Evolutionary conservation across 2,797 vertebrate species (phyloP).

Genomic region (Molossus alvarezi): DNA sequence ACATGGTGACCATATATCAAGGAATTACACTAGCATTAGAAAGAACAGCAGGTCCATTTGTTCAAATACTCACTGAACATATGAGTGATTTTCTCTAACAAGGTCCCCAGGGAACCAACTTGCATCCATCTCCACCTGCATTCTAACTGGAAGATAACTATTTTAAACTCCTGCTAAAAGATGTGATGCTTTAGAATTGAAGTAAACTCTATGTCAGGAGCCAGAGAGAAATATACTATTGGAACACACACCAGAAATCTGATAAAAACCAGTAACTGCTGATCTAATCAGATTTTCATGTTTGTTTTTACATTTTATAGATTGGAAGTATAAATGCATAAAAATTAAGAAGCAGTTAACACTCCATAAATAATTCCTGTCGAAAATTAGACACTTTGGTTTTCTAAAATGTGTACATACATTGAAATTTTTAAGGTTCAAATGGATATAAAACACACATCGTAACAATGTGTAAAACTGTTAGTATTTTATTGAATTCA

Average conservation of each 20-base stretch:
- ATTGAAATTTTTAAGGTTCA: neutral
- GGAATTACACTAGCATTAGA: slow-evolving; percentile 78
- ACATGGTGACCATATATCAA: slow-evolving; percentile 80
- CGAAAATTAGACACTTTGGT: neutral
- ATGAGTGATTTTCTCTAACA: slow-evolving; percentile 86
- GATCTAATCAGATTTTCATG: neutral
- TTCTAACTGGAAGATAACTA: slow-evolving; percentile 79
- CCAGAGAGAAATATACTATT: neutral
- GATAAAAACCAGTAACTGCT: slow-evolving; percentile 25
- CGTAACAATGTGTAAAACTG: neutral
- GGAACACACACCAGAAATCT: neutral
- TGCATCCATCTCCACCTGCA: slow-evolving; percentile 72
- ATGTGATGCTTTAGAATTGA: slow-evolving; percentile 57
- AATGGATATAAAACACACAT: neutral
- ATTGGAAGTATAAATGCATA: neutral
- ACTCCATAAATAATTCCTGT: neutral
- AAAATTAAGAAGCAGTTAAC: neutral
- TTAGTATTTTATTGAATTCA: neutral
- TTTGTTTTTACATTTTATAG: slow-evolving; percentile 43
- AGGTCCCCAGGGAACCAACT: slow-evolving; percentile 81
- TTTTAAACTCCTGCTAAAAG: slow-evolving; percentile 81
- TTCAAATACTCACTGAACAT: slow-evolving; percentile 83
- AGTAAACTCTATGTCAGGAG: slow-evolving; percentile 70
- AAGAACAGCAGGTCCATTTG: slow-evolving; percentile 86
- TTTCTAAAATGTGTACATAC: neutral